Base-by-base conservation (phyloP, 1,140 invertebrate genomes). In the Brachionus rotundiformis region DNA sequence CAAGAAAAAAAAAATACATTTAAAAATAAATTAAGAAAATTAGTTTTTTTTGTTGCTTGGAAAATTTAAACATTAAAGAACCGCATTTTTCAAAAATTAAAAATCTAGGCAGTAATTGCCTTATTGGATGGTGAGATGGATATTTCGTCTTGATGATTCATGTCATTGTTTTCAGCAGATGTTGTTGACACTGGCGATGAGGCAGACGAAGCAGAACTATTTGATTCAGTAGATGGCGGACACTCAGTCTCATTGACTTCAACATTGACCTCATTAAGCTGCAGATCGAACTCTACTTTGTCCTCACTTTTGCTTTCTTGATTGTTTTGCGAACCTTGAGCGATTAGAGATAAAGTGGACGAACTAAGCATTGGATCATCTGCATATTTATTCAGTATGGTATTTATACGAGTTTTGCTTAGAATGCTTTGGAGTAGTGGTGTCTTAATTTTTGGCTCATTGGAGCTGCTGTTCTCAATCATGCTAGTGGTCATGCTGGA, bases 341-440 rank as follows among this genome's bases (percentile, higher is more conserved):
- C 47, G 3, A 79, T 79, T 19, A 79, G 25, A 36, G 76, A 79
- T n/a, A 79, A 41, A 13, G 76, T 79, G 19, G 76, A 79, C 76
- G 76, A 79, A 47, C 59, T 79, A 7, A 79, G n/a, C n/a, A 79
- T 25, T n/a, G 44, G 76, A 79, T 79, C 76, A 41, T 79, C 76
- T 6, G 76, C 76, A 31, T 79, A 79, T 33, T 79, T 79, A 19
- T 54, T 79, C 29, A 79, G 59, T 25, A 79, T 79, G 1, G 76
- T 59, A 61, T 79, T 79, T 23, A 79, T n/a, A 7, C 76, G 44
- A 59, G 76, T 79, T 25, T 79, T 79, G 76, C 76, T 79, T 27
- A 79, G 29, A 39, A 79, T 79, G 27, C 76, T 79, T 41, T 79
- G 76, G 16, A 79, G 41, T 25, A 79, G 31, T 79, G 76, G 76